These are phyloP conservation scores for Stegophylla sp. DNA, from an alignment of 2,888 invertebrate genomes.

Conservation along the genomic window DNA sequence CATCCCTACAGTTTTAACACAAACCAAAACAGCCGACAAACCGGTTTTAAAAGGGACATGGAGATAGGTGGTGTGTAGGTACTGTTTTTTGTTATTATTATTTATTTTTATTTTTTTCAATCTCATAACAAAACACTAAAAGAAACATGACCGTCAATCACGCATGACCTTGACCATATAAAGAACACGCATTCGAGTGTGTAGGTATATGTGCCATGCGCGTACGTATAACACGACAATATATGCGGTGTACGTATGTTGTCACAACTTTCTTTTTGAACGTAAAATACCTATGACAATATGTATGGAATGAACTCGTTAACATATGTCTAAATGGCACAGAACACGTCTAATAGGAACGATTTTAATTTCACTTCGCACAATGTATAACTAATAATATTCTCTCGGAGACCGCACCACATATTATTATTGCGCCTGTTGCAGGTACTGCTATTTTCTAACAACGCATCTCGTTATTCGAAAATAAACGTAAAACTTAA, in stretches of 20 bases:
- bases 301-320: conserved; percentile 32
- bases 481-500: too few species aligned
- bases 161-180: conserved; percentile 47
- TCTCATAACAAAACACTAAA: background rate
- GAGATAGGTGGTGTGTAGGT: background rate
- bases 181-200: conserved; percentile 1
- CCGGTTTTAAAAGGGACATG: conserved; percentile 4
- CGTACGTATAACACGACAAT: background rate
- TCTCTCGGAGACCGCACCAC: too few species aligned
- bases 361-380: conserved; percentile 32
- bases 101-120: background rate
- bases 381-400: too few species aligned
- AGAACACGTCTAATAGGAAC: background rate
- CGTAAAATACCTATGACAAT: background rate
- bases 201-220: conserved; percentile 9
- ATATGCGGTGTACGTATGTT: background rate
- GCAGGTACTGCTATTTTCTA: background rate
- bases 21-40: background rate
- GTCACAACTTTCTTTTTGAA: conserved; percentile 47
- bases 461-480: background rate
- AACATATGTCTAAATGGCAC: conserved; percentile 35
- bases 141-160: conserved; percentile 41
- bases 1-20: too few species aligned
- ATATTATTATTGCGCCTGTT: too few species aligned
- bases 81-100: background rate